Evolutionary conservation across 2,113 vertebrate genomes (phyloP).

Genomic region (Onychorhynchus coronatus): DNA sequence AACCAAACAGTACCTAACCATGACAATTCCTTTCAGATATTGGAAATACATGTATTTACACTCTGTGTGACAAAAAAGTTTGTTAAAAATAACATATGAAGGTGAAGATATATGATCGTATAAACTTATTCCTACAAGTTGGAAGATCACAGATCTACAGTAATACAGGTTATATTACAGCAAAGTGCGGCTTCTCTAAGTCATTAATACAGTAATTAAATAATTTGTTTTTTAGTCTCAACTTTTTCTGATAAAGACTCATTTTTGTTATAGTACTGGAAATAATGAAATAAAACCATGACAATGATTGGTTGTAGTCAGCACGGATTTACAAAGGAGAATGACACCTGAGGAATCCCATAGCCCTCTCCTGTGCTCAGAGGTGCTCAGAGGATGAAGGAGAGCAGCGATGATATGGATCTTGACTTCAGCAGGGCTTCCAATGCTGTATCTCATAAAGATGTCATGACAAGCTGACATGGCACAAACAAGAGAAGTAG

Average conservation of each 20-base stretch:
- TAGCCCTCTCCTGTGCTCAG: not conserved
- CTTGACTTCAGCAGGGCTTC: not conserved
- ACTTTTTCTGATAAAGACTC: not conserved
- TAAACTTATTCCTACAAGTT: not conserved
- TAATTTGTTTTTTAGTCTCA: not conserved
- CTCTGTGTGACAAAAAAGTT: not conserved
- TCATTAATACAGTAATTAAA: not conserved
- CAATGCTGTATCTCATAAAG: not conserved
- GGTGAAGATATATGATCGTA: not conserved
- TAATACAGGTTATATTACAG: not conserved
- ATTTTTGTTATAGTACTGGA: not conserved
- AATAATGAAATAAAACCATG: not conserved
- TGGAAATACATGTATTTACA: not conserved
- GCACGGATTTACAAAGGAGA: not conserved
- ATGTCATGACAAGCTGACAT: not conserved
- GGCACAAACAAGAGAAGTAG: not conserved
- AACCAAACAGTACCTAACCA: not conserved
- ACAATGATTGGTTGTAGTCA: not conserved
- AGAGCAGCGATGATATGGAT: not conserved
- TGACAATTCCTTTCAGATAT: not conserved
- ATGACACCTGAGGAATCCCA: not conserved
- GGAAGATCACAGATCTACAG: not conserved
- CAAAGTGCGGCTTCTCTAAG: not conserved
- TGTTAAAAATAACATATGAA: not conserved
- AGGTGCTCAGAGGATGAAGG: not conserved